Base-by-base conservation (phyloP, 1,140 invertebrate genomes). In the Leptonema lineaticorne region DNA sequence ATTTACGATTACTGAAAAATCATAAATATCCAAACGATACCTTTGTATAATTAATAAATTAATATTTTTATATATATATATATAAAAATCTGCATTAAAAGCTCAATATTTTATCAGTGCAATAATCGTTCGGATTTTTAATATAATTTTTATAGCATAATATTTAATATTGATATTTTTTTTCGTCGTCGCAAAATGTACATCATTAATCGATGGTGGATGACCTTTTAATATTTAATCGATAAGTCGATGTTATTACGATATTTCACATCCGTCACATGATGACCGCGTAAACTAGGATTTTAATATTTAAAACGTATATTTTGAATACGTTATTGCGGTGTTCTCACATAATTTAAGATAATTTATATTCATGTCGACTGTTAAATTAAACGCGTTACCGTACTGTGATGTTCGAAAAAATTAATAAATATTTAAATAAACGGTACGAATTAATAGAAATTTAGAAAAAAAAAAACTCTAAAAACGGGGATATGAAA, bases 311-410 rank as follows among this genome's bases (percentile, higher is more conserved):
- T 3, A 45, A 53, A 53, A 53, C 24, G 50, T 53, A 20, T 24
- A 53, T 53, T 53, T 26, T 53, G 50, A 53, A 53, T 53, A 53
- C 27, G 27, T 53, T 53, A 53, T 22, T 4, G 50, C 20, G 50
- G 9, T 22, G 50, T 53, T 53, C 50, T 53, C 50, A 53, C 50
- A 53, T 53, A 53, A 53, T 53, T 53, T 53, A 53, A 53, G 11
- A 53, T 24, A 53, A 53, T 53, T 53, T 53, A 26, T 53, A 53
- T 53, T 53, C 50, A 26, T 24, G 24, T 24, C 18, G 50, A 53
- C 27, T 14, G 27, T 53, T 26, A 53, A 53, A 53, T 53, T 53
- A 53, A 53, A 53, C 24, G 50, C 50, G 14, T 45, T 45, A 9
- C 11, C 11, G 11, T 45, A 9, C 11, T n/a, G 11, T 45, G 37